These are phyloP conservation scores for Agapetus fuscipes DNA, from an alignment of 2,888 invertebrate genomes.

Conservation along the genomic window DNA sequence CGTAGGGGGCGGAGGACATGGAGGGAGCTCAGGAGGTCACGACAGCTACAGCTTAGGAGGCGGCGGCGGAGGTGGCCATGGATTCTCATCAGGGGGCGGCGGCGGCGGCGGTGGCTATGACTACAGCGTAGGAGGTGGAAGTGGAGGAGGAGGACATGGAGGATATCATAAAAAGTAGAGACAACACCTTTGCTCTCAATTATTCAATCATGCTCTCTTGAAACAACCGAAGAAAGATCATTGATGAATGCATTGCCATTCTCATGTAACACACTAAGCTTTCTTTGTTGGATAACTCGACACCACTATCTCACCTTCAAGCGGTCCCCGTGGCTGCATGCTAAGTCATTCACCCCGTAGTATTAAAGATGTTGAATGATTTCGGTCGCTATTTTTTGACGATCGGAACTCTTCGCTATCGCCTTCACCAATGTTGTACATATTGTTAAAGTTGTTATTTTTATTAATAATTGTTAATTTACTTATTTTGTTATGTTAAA, in stretches of 20 bases:
- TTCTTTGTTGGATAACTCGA: no score
- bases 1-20: not conserved
- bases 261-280: no score
- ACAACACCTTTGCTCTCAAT: not conserved
- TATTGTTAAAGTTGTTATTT: not conserved
- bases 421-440: constrained; percentile 1
- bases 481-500: no score
- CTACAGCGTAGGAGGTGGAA: constrained; percentile 9
- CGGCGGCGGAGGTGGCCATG: not conserved
- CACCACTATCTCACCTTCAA: not conserved
- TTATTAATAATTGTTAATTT: not conserved
- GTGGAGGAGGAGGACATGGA: constrained; percentile 6
- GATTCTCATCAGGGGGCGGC: constrained; percentile 14
- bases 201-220: no score
- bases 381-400: not conserved
- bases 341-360: constrained; percentile 9
- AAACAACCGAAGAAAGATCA: no score
- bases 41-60: constrained; percentile 2
- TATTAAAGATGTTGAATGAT: constrained; percentile 3
- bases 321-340: not conserved
- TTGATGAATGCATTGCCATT: no score
- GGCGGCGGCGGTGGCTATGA: constrained; percentile 3
- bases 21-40: not conserved
- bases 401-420: not conserved
- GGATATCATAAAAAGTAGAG: not conserved